Base-by-base conservation (phyloP, 2,113 vertebrate genomes). In the Colaptes auratus region DNA sequence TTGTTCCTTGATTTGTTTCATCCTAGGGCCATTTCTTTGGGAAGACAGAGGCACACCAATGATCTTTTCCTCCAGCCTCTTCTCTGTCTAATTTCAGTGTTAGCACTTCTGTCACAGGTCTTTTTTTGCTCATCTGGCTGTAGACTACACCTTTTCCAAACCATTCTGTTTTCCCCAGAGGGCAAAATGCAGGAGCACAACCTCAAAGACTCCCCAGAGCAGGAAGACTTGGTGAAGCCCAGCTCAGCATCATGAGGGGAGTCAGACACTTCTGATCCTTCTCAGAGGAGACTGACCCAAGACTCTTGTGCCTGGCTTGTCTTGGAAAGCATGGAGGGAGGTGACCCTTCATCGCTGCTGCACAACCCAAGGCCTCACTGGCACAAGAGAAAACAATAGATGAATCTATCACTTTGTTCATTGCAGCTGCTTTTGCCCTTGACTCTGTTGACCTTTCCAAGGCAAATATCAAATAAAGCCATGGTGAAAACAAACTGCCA, bases 401-500 rank as follows among this genome's bases (percentile, higher is more conserved):
- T 50, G 33, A 75, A 89, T 56, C 84, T 48, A 66, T 63, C 53
- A 15, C 33, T 60, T 71, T 4, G 4, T 50, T 86, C 50, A 27
- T 66, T 56, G 39, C 33, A 35, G 77, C 33, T 9, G 3, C 53
- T 82, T 87, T 80, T 93, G 88, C 78, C 86, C 90, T 96, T 78
- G 64, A 79, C 89, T 91, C 52, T 89, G 78, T 69, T 70, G 90
- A 79, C 86, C 48, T 82, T 94, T 96, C 73, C 3, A 14, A 96
- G 59, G 35, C n/a, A 88, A 92, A 69, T 81, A 88, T 88, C 79
- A 90, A 91, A 72, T 78, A 74, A 90, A 88, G 83, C 56, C 86
- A 35, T 3, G 15, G 19, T 59, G 85, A 90, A 90, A 96, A 87
- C 70, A 93, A 95, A 70, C 79, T 86, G 39, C 28, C 59, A 46